Conservation (phyloP, 2,888 invertebrate species). For the Eugnorisma glareosa region DNA sequence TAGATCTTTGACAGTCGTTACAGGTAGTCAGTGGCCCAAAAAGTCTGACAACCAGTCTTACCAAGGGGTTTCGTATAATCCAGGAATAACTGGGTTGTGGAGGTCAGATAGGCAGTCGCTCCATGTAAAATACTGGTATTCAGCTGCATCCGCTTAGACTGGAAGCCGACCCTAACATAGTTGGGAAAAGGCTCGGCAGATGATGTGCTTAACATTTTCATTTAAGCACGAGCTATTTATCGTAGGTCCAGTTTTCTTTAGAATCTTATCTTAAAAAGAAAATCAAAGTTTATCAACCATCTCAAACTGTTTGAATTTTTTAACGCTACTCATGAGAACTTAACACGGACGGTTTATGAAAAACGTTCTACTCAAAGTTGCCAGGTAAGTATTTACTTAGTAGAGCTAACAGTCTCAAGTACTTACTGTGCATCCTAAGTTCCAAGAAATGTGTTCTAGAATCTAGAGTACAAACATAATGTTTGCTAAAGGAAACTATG, state of each 20-base stretch:
- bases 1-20: too few species aligned
- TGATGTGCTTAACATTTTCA: neutral
- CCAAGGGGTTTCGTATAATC: too few species aligned
- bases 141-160: too few species aligned
- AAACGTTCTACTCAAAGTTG: neutral
- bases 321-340: neutral
- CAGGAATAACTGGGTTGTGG: too few species aligned
- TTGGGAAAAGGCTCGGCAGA: too few species aligned
- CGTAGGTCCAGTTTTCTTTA: neutral
- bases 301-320: neutral
- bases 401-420: neutral
- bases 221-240: neutral
- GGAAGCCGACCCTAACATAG: too few species aligned
- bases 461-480: neutral
- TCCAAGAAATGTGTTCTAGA: neutral
- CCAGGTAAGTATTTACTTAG: neutral
- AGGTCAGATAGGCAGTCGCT: too few species aligned
- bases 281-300: neutral
- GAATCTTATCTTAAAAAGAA: neutral
- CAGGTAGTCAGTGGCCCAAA: too few species aligned
- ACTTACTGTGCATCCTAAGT: neutral
- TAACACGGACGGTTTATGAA: neutral
- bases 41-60: too few species aligned
- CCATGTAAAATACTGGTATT: too few species aligned
- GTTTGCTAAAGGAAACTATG: neutral